phyloP scores from a whole-genome alignment of 2,113 vertebrate species.

The Columbina picui region DNA sequence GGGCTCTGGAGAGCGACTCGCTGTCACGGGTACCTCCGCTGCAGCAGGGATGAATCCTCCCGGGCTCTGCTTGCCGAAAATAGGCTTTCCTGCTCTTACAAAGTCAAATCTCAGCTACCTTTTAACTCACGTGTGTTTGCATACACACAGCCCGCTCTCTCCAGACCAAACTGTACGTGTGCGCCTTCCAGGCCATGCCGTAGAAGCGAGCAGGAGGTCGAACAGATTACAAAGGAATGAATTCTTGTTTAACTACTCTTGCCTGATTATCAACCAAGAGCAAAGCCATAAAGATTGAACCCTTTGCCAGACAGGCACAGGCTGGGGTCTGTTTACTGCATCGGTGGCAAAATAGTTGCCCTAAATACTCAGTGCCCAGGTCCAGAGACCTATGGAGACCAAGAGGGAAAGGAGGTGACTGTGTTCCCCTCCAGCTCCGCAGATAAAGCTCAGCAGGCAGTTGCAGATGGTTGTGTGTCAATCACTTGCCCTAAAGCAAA shows the following conservation, averaged over 20 bases:
- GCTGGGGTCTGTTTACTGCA: background rate
- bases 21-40: background rate
- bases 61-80: background rate
- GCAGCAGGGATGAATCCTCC: background rate
- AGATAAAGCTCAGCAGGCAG: background rate
- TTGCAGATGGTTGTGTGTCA: background rate
- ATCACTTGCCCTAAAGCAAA: background rate
- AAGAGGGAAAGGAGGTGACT: accelerated
- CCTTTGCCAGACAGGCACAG: background rate
- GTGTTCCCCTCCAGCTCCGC: background rate
- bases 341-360: background rate
- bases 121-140: background rate
- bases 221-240: conserved; percentile 41
- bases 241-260: conserved; percentile 70
- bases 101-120: background rate
- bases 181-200: background rate
- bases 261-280: conserved; percentile 61
- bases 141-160: background rate
- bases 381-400: background rate
- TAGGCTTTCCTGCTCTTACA: background rate
- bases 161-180: accelerated
- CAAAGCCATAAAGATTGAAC: background rate
- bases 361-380: background rate
- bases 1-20: background rate
- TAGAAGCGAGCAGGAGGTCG: background rate